phyloP scores from a whole-genome alignment of 2,797 vertebrate genomes.

The Florisuga fusca region DNA sequence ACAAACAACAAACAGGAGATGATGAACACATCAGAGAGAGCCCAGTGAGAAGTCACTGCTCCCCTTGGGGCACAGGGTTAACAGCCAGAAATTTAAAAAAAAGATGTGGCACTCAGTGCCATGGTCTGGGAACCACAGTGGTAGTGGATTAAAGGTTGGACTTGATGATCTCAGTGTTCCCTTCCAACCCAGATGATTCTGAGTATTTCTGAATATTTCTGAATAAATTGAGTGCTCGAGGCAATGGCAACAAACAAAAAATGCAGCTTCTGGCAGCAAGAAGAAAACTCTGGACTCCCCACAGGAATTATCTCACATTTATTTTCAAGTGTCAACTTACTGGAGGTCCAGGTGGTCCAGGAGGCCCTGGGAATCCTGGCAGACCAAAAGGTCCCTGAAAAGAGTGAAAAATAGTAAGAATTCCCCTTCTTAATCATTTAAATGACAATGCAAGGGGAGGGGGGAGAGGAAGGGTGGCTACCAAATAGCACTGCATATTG shows the following conservation, averaged over 20 bases:
- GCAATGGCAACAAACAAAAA: neutral
- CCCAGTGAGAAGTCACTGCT: neutral
- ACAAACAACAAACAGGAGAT: neutral
- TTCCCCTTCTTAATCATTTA: neutral
- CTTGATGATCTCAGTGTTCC: too few species aligned
- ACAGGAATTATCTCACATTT: neutral
- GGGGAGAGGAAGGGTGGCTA: neutral
- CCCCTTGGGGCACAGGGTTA: neutral
- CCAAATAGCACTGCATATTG: neutral
- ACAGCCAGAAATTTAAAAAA: neutral
- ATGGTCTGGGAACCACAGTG: too few species aligned
- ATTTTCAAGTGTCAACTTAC: conserved; percentile 81
- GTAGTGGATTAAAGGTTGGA: too few species aligned
- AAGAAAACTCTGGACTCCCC: neutral
- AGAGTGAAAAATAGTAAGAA: neutral
- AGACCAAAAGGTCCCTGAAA: conserved; percentile 90
- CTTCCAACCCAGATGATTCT: too few species aligned
- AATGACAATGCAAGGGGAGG: neutral
- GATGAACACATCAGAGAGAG: neutral
- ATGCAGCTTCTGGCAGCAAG: rapidly evolving
- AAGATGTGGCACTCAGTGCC: too few species aligned
- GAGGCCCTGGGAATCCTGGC: conserved; percentile 88
- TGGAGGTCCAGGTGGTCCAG: conserved; percentile 90
- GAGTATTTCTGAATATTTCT: too few species aligned
- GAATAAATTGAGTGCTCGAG: neutral